A percentile compares a stretch with the other conserved stretches of the same genome.
phyloP scores from a whole-genome alignment of 2,797 vertebrate genomes.

The Sebastes diaconus region DNA sequence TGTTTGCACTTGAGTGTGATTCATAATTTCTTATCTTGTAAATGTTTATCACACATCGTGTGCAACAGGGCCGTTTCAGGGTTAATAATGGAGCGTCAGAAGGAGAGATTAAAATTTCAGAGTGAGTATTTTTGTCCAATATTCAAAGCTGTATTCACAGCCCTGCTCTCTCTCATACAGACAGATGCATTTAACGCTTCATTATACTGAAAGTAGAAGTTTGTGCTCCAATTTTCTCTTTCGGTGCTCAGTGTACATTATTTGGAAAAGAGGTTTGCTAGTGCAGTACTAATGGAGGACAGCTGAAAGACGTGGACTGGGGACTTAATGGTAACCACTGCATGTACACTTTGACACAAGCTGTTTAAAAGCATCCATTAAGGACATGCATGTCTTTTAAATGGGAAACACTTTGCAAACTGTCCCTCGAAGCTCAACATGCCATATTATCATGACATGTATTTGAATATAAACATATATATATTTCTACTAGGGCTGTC shows the following conservation, averaged over 20 bases:
- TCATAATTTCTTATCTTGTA: constrained; percentile 8
- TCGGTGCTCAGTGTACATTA: background rate
- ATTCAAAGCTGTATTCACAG: background rate
- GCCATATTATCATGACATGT: background rate
- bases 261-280: background rate
- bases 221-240: constrained; percentile 1
- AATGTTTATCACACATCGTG: constrained; percentile 4
- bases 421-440: background rate
- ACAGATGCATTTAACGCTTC: background rate
- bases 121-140: background rate
- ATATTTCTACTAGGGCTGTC: background rate
- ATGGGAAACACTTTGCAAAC: background rate
- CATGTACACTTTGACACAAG: constrained; percentile 3
- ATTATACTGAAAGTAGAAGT: constrained; percentile 2
- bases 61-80: background rate
- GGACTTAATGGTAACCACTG: constrained; percentile 11
- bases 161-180: background rate
- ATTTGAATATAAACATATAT: background rate
- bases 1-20: background rate
- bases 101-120: background rate
- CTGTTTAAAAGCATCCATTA: constrained; percentile 37
- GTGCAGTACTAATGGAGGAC: constrained; percentile 6
- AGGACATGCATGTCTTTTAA: background rate
- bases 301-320: constrained; percentile 1
- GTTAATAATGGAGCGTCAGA: constrained; percentile 6